Evolutionary conservation across 2,113 vertebrate species (phyloP).

Genomic region (Psilopogon haemacephalus): DNA sequence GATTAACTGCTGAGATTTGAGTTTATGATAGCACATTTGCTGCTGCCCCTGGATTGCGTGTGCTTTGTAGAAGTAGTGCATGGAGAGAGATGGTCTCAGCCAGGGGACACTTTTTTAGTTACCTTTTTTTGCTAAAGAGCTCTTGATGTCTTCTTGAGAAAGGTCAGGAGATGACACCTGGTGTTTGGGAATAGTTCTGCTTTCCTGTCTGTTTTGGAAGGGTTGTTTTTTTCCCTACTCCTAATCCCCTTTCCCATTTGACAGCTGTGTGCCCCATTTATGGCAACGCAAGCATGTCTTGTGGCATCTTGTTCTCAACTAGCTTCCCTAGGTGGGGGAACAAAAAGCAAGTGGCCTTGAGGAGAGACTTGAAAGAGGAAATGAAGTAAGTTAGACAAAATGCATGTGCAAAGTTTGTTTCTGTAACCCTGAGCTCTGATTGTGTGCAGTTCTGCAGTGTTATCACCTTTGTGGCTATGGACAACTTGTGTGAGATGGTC

Average conservation of each 20-base stretch:
- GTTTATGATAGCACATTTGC: not conserved
- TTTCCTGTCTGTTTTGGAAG: not conserved
- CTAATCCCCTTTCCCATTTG: not conserved
- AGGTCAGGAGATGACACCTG: not conserved
- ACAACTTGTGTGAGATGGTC: not conserved
- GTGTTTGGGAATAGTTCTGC: not conserved
- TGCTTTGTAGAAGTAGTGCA: fast-evolving
- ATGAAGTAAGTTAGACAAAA: not conserved
- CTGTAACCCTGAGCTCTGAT: not conserved
- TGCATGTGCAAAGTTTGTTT: not conserved
- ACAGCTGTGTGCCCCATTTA: fast-evolving
- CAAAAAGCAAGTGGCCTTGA: not conserved
- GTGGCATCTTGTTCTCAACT: not conserved
- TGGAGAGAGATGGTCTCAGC: not conserved
- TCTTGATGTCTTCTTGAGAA: not conserved
- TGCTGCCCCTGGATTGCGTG: not conserved
- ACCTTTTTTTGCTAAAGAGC: not conserved
- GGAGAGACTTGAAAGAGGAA: not conserved
- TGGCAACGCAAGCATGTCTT: fast-evolving
- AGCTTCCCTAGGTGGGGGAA: not conserved
- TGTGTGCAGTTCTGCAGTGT: not conserved
- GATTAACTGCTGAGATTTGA: not conserved
- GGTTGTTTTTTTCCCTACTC: not conserved
- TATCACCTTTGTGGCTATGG: fast-evolving
- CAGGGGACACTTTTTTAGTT: not conserved